Evolutionary conservation across 2,113 vertebrate species (phyloP).

Genomic region (Donacobius atricapilla): DNA sequence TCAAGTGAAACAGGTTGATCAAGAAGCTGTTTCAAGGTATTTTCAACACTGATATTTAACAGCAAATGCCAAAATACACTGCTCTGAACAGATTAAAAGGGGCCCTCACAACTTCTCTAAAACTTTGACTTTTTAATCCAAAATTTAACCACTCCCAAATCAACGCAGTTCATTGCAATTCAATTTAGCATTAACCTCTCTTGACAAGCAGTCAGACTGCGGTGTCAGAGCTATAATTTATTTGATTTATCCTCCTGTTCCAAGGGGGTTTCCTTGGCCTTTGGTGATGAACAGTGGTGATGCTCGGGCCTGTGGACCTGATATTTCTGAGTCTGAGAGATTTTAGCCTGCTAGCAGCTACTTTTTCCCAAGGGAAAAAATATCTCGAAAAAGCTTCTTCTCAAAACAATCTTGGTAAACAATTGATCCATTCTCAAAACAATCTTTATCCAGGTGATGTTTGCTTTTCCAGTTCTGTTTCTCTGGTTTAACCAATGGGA

Average conservation of each 20-base stretch:
- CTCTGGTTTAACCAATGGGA: no score
- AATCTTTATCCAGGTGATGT: no score
- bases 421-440: no score
- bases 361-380: no score
- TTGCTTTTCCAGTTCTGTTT: no score
- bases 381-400: no score
- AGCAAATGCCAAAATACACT: neutral
- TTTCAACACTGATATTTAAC: neutral
- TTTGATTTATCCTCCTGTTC: neutral
- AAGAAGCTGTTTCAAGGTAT: neutral
- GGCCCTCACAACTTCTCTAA: neutral
- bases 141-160: conserved; percentile 15
- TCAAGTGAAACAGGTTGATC: neutral
- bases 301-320: no score
- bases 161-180: conserved; percentile 17
- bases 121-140: neutral
- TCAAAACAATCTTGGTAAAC: no score
- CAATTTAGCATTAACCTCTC: conserved; percentile 17
- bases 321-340: no score
- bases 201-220: neutral
- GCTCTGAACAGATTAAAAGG: neutral
- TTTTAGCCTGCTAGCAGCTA: no score
- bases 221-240: neutral
- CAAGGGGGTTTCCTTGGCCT: neutral
- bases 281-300: neutral